A percentile compares a stretch with the other conserved stretches of the same genome.
Evolutionary conservation across 1,140 invertebrate species (phyloP).

Genomic region (Zaprionus vittiger): DNA sequence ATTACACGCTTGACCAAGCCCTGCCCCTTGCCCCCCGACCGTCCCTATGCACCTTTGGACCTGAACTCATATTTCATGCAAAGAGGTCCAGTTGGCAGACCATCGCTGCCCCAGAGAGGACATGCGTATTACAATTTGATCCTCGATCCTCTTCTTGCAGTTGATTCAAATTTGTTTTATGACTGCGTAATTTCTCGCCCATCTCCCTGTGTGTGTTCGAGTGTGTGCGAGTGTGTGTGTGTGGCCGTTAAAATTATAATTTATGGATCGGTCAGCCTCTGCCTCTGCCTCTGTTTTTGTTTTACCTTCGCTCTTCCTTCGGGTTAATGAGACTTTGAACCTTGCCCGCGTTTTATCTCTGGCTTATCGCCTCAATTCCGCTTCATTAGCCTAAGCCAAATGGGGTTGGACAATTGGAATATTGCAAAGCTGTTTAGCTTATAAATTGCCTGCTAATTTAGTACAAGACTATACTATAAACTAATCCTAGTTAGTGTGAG

Average conservation of each 20-base stretch:
- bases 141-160: conserved; percentile 34
- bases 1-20: conserved; percentile 75
- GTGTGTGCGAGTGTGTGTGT: conserved; percentile 15
- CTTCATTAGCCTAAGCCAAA: conserved; percentile 34
- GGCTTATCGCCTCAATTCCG: conserved; percentile 53
- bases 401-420: background rate
- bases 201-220: background rate
- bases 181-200: conserved; percentile 66
- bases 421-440: background rate
- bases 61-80: conserved; percentile 74
- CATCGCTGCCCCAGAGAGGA: conserved; percentile 18
- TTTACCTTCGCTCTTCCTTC: background rate
- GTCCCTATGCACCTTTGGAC: background rate
- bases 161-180: conserved; percentile 75
- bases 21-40: background rate
- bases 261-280: conserved; percentile 51
- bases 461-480: background rate
- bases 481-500: background rate
- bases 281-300: background rate
- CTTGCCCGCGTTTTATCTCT: conserved; percentile 50
- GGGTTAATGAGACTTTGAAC: conserved; percentile 72
- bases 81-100: conserved; percentile 32
- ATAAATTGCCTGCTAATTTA: background rate
- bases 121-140: conserved; percentile 76
- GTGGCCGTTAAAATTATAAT: conserved; percentile 70